phyloP scores from a whole-genome alignment of 2,797 vertebrate species.

The Nasua narica region DNA sequence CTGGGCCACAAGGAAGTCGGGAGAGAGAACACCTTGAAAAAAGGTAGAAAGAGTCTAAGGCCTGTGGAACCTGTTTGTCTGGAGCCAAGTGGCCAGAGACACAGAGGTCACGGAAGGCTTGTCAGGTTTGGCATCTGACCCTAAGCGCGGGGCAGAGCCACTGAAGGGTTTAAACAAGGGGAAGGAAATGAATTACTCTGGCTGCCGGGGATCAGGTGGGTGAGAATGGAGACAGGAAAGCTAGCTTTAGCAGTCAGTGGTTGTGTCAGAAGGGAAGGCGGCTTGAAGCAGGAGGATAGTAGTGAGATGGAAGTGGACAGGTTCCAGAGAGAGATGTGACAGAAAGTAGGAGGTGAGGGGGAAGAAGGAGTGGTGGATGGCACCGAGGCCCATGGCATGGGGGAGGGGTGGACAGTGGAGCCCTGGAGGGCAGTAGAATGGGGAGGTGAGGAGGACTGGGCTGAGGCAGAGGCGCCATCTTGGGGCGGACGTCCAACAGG shows the following conservation, averaged over 20 bases:
- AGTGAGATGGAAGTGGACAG: neutral
- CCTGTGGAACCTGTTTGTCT: neutral
- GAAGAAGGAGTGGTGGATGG: neutral
- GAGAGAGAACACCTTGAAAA: neutral
- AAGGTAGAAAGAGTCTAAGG: constrained; percentile 2
- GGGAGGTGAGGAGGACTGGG: neutral
- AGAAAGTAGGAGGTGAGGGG: neutral
- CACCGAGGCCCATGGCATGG: neutral
- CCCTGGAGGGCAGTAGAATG: neutral
- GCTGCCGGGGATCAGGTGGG: neutral
- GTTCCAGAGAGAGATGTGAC: neutral
- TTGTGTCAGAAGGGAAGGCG: neutral
- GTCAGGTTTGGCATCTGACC: neutral
- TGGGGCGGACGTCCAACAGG: neutral
- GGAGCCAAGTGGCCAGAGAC: neutral
- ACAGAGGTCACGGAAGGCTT: neutral
- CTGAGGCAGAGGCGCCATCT: neutral
- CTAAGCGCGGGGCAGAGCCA: neutral
- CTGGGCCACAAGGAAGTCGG: neutral
- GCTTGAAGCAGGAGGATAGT: neutral
- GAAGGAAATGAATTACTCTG: neutral
- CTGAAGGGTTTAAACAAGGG: neutral
- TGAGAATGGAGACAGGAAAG: neutral
- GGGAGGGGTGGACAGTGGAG: neutral
- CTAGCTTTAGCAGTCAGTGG: neutral